These are phyloP conservation scores for Anas platyrhynchos DNA, from an alignment of 2,113 vertebrate species.

Conservation along the genomic window DNA sequence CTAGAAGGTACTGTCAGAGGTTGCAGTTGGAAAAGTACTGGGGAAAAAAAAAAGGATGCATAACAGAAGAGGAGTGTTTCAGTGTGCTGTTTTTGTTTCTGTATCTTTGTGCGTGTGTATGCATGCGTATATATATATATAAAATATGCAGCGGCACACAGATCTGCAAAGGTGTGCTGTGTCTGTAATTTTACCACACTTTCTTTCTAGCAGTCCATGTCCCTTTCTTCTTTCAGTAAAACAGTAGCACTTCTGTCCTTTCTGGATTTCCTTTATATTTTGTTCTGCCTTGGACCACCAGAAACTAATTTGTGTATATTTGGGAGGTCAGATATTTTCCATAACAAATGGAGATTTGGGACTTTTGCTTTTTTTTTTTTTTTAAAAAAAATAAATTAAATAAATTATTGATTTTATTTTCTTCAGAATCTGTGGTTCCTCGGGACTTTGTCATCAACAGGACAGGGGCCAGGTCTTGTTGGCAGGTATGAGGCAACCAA, in stretches of 20 bases:
- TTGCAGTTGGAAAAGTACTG: neutral
- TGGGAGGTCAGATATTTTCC: neutral
- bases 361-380: neutral
- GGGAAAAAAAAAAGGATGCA: neutral
- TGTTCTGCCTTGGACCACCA: neutral
- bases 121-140: neutral
- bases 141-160: neutral
- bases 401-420: neutral
- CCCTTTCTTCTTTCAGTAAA: neutral
- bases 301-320: neutral
- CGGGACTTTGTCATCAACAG: neutral
- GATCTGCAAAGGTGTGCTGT: neutral
- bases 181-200: neutral
- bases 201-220: neutral
- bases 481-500: neutral
- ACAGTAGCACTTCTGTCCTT: neutral
- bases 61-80: neutral
- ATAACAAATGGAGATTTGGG: neutral
- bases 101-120: neutral
- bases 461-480: accelerated
- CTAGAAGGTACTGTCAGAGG: neutral
- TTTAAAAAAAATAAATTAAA: neutral
- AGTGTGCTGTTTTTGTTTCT: neutral
- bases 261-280: neutral
- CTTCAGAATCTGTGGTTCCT: neutral